These are phyloP conservation scores for Drosophila subsilvestris DNA, from an alignment of 2,888 invertebrate species.

Conservation along the genomic window DNA sequence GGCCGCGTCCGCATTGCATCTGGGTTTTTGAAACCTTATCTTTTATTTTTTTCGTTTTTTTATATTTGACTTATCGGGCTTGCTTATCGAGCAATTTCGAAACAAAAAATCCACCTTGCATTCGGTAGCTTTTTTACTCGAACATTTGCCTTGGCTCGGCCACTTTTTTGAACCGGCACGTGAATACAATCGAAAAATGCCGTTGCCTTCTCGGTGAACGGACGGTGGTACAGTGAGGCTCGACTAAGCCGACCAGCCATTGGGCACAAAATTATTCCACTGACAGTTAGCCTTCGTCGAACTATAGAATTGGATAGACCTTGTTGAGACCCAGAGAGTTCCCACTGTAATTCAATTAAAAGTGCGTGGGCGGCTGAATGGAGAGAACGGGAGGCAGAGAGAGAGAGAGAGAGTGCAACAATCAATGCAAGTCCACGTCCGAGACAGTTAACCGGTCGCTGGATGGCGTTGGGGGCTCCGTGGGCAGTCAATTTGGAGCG, in stretches of 20 bases:
- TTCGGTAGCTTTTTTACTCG: conserved; percentile 10
- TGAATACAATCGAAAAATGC: conserved; percentile 55
- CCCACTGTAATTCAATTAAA: conserved; percentile 42
- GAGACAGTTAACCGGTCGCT: conserved; percentile 16
- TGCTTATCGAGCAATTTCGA: conserved; percentile 56
- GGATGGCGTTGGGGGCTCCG: conserved; percentile 22
- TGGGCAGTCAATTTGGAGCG: conserved; percentile 46
- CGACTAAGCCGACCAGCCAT: neutral
- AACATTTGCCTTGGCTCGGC: conserved; percentile 16
- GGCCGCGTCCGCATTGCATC: conserved; percentile 43
- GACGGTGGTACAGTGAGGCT: neutral
- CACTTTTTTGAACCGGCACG: conserved; percentile 33
- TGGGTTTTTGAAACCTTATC: conserved; percentile 44
- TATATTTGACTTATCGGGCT: conserved; percentile 18
- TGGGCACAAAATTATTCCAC: neutral
- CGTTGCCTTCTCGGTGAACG: conserved; percentile 17
- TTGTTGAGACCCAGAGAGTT: neutral
- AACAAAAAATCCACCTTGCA: conserved; percentile 32
- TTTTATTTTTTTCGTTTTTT: conserved; percentile 24
- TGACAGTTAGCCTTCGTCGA: neutral
- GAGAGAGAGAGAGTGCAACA: conserved; percentile 39
- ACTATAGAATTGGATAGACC: neutral
- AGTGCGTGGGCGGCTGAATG: conserved; percentile 53
- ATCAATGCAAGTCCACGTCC: conserved; percentile 8
- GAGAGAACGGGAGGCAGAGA: conserved; percentile 36